Conservation (phyloP, 2,797 vertebrate genomes). For the Cossypha polioptera region DNA sequence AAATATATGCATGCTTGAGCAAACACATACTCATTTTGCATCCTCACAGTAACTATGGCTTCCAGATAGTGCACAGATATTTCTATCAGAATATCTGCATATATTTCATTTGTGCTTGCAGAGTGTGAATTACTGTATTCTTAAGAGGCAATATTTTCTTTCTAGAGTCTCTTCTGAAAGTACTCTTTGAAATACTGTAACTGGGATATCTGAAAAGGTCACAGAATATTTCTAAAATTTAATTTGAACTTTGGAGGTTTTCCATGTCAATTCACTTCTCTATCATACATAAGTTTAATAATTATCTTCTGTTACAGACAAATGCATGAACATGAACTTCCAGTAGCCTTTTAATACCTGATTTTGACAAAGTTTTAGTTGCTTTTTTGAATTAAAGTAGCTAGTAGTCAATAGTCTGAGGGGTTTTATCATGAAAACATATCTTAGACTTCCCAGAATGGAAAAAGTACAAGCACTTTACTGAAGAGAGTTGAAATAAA, state of each 20-base stretch:
- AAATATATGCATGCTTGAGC: not conserved
- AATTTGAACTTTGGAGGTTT: not conserved
- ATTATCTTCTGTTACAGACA: not conserved
- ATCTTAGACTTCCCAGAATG: not conserved
- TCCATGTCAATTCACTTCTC: not conserved
- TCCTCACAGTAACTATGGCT: not conserved
- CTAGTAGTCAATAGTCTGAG: not conserved
- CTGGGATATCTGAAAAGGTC: not conserved
- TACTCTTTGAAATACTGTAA: not conserved
- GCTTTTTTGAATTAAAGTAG: not conserved
- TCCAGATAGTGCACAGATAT: not conserved
- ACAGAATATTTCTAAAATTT: not conserved
- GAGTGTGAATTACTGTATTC: not conserved
- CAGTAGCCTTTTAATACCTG: not conserved
- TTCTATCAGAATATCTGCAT: not conserved
- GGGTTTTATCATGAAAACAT: not conserved
- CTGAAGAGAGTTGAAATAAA: not conserved
- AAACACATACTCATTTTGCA: not conserved
- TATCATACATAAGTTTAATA: not conserved
- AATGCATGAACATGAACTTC: not conserved
- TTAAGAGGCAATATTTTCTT: not conserved
- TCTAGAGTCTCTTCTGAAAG: not conserved
- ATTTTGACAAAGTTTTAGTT: not conserved
- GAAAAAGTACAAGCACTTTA: not conserved
- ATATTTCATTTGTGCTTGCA: not conserved